Evolutionary conservation across 2,888 invertebrate genomes (phyloP), one percentile per base, ranked within the genome.

Genomic region (Phoenoteleia sp.): DNA sequence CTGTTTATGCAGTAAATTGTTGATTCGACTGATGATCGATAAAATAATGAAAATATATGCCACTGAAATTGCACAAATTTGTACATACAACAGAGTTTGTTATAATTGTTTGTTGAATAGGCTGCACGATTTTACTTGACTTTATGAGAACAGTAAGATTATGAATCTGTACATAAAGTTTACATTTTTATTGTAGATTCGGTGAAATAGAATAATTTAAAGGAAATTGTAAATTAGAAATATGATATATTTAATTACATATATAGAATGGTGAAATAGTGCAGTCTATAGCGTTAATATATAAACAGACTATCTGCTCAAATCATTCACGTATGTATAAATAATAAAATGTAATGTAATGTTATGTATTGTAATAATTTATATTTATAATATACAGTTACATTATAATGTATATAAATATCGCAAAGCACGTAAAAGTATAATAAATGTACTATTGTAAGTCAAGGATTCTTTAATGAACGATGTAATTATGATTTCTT

Each of bases 301-400:
- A 25, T 79, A 69, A 66, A 84, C 80, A 84, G 76, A 80, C 79
- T 76, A 84, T 81, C 76, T 77, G 84, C 84, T 84, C 84, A 84
- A 84, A 76, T 81, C 76, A 84, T 81, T 77, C 58, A 72, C 62
- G 71, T 66, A 81, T 76, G 80, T 77, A 77, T 84, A 81, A 81
- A 69, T 81, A 76, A 69, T 39, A 81, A 39, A n/a, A n/a, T n/a
- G n/a, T n/a, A 72, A 75, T 80, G 76, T 84, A 74, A 74, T 84
- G 77, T 81, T 77, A 67, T 64, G 39, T 85, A 85, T 64, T 85
- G 69, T 74, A 74, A 81, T 85, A 85, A 85, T 81, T 85, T 85
- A 85, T 85, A 85, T 85, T 81, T 85, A 85, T 85, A 77, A 85
- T 74, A 85, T 54, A 58, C 54, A 75, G 17, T 76, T 54, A 76